Evolutionary conservation across 2,113 vertebrate species (phyloP).

Genomic region (Catharus bicknelli): DNA sequence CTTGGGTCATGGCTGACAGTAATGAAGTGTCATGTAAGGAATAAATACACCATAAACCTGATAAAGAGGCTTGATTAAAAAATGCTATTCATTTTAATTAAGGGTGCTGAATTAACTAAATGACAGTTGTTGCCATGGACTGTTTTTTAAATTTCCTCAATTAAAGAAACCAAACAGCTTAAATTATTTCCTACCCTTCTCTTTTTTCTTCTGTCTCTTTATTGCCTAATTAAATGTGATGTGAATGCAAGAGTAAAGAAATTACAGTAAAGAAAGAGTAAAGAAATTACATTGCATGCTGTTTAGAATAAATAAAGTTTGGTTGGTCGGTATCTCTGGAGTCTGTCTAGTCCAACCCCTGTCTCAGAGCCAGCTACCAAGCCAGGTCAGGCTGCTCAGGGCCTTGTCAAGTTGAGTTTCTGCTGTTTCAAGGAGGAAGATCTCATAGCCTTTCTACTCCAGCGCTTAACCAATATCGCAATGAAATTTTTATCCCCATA

Average conservation of each 20-base stretch:
- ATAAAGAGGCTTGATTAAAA: background rate
- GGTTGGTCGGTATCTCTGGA: background rate
- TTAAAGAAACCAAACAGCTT: background rate
- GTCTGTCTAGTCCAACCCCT: rapidly evolving
- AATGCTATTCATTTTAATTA: background rate
- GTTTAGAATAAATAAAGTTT: background rate
- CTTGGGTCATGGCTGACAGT: background rate
- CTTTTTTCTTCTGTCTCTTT: background rate
- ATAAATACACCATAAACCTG: background rate
- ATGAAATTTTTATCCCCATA: background rate
- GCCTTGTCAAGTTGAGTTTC: background rate
- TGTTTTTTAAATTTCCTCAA: background rate
- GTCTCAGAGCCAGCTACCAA: background rate
- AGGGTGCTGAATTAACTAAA: background rate
- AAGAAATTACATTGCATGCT: background rate
- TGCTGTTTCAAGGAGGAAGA: background rate
- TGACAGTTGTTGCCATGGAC: background rate
- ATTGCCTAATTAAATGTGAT: background rate
- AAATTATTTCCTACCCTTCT: background rate
- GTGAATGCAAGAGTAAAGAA: background rate
- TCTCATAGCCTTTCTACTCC: background rate
- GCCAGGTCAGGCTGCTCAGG: background rate
- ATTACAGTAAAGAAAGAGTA: background rate
- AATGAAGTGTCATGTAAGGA: background rate
- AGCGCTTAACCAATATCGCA: background rate